Evolutionary conservation across 2,797 vertebrate species (phyloP), one percentile per base, ranked within the genome.

Genomic region (Helicolenus hilgendorfi): DNA sequence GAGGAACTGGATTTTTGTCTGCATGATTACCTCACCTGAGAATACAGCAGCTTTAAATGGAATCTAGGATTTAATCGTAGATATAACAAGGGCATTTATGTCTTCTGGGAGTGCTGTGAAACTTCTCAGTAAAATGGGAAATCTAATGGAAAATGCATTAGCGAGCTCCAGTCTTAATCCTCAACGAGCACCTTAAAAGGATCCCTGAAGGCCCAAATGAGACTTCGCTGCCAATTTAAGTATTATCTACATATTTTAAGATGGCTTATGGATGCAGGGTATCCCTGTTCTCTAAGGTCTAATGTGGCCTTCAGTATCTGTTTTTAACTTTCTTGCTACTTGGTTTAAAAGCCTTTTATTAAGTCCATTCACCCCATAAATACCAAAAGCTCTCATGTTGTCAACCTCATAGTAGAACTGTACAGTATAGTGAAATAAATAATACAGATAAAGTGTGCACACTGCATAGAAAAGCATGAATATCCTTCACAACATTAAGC

Each of bases 81-180:
- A 64, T 71, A 87, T 60, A 74, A 56, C 71, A 84, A 79, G 74
- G 82, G 62, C 64, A 85, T 80, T 60, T 18, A 5, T 80, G 35
- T 86, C 89, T 75, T 78, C 64, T 70, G 71, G 80, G 74, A 78
- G 56, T 36, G 38, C 74, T 77, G 62, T 71, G 56, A 78, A 64
- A 85, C 77, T 41, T 73, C 53, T 56, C 29, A 24, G 79, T 45
- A 74, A 82, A 82, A 82, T 24, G 22, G 41, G 31, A 10, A 77
- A 74, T 83, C 27, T 78, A 79, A 85, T 72, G 71, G 79, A 89
- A 89, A 89, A 89, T 26, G 15, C 79, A 83, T 81, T 83, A 55
- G 77, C n/a, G 0, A 81, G 56, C 67, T 68, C 4, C 63, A 72
- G 38, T 67, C 29, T 45, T 87, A 67, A 89, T 80, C 84, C 85